These are phyloP conservation scores for Xerus rutilus DNA, from an alignment of 2,797 vertebrate species.

Conservation along the genomic window DNA sequence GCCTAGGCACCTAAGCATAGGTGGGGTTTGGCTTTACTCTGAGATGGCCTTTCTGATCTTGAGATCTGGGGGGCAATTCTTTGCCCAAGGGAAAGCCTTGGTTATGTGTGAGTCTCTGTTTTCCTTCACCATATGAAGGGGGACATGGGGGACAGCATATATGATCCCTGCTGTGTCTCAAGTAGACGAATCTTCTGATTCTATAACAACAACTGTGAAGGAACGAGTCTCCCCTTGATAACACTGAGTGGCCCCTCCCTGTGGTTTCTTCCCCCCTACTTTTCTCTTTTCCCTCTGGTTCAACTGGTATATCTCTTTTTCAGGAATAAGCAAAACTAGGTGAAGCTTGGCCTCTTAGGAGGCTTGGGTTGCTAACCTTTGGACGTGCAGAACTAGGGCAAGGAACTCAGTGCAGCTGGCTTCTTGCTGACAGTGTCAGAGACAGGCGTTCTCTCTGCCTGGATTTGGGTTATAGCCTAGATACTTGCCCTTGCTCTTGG, in stretches of 20 bases:
- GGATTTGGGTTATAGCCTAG: constrained; percentile 46
- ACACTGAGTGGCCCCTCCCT: neutral
- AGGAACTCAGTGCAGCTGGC: neutral
- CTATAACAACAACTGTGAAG: neutral
- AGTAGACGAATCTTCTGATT: neutral
- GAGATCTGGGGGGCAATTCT: neutral
- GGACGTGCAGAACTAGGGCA: constrained; percentile 44
- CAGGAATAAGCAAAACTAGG: neutral
- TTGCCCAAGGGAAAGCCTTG: neutral
- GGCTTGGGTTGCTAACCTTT: constrained; percentile 15
- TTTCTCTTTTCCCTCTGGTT: neutral
- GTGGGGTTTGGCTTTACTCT: neutral
- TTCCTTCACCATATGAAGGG: neutral
- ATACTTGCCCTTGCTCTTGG: constrained; percentile 18
- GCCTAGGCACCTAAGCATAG: neutral
- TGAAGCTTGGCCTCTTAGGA: neutral
- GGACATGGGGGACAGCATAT: neutral
- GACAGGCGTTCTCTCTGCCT: neutral
- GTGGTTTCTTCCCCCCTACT: neutral
- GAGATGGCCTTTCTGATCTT: neutral
- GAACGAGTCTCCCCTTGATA: neutral
- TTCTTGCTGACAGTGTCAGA: neutral
- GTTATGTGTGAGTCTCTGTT: neutral
- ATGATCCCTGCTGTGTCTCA: neutral
- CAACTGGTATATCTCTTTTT: neutral